phyloP scores from a whole-genome alignment of 2,797 vertebrate species.

The Fratercula arctica region DNA sequence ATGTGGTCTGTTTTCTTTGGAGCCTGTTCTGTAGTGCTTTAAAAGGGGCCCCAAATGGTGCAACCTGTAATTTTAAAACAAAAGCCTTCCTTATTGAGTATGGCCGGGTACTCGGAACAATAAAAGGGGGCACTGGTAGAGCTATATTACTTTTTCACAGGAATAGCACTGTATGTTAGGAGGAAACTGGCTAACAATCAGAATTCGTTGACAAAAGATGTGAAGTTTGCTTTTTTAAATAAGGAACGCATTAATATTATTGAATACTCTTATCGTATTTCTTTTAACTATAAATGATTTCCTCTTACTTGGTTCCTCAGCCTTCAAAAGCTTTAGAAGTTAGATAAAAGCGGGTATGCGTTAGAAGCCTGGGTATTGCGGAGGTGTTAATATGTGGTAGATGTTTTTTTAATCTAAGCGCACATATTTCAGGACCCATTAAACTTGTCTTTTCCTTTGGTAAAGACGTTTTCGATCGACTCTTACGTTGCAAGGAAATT shows the following conservation, averaged over 20 bases:
- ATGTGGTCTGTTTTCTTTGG: background rate
- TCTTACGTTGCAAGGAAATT: background rate
- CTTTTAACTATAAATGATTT: background rate
- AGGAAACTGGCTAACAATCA: background rate
- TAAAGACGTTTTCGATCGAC: background rate
- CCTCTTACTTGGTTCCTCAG: background rate
- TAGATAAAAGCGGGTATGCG: background rate
- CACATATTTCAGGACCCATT: background rate
- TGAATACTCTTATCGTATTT: background rate
- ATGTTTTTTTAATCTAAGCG: background rate
- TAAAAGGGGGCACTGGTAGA: background rate
- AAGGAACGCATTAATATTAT: background rate
- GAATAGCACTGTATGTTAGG: background rate
- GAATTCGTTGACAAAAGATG: background rate
- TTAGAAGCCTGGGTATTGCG: background rate
- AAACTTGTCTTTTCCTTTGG: background rate
- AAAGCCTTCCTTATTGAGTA: background rate
- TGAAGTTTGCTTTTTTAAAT: background rate
- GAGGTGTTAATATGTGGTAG: background rate
- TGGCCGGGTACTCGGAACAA: background rate
- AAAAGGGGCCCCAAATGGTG: background rate
- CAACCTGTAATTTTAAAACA: background rate
- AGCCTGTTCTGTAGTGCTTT: background rate
- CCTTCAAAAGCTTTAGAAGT: background rate
- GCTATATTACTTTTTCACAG: background rate